phyloP scores from a whole-genome alignment of 1,140 invertebrate genomes.

The Tetramorium alpestre region DNA sequence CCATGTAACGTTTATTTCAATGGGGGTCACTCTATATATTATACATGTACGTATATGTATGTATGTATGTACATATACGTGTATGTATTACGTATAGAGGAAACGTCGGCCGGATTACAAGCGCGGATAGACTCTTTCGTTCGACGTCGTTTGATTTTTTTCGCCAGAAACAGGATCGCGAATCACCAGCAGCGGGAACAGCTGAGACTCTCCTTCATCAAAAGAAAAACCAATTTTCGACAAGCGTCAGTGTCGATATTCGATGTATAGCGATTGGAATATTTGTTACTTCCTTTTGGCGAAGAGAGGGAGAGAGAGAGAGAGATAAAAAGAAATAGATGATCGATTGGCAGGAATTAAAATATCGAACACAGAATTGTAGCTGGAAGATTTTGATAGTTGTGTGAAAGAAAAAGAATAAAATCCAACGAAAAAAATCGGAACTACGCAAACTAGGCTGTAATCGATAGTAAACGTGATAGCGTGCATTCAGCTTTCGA shows the following conservation, averaged over 20 bases:
- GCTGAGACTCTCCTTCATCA: slow-evolving; percentile 40
- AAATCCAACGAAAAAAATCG: not conserved
- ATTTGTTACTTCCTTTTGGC: slow-evolving; percentile 3
- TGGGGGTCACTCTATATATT: not conserved
- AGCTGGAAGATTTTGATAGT: slow-evolving; percentile 13
- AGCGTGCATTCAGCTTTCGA: slow-evolving; percentile 19
- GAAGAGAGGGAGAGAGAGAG: slow-evolving; percentile 11
- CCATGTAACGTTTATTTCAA: slow-evolving; percentile 14
- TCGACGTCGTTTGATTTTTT: slow-evolving; percentile 38
- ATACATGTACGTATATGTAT: not conserved
- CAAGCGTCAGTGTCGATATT: slow-evolving; percentile 21
- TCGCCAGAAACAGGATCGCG: slow-evolving; percentile 9
- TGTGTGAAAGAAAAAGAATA: slow-evolving; percentile 18
- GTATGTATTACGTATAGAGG: not conserved
- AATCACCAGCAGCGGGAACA: not conserved
- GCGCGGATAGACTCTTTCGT: not conserved
- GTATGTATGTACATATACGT: not conserved
- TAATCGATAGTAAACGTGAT: slow-evolving; percentile 16
- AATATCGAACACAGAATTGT: slow-evolving; percentile 63
- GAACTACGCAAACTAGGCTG: not conserved
- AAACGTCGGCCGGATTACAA: slow-evolving; percentile 30
- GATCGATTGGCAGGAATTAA: slow-evolving; percentile 69
- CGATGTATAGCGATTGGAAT: slow-evolving; percentile 5
- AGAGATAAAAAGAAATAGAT: slow-evolving; percentile 11
- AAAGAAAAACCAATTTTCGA: slow-evolving; percentile 39